phyloP scores from a whole-genome alignment of 2,888 invertebrate species.

The Eilema caniola region DNA sequence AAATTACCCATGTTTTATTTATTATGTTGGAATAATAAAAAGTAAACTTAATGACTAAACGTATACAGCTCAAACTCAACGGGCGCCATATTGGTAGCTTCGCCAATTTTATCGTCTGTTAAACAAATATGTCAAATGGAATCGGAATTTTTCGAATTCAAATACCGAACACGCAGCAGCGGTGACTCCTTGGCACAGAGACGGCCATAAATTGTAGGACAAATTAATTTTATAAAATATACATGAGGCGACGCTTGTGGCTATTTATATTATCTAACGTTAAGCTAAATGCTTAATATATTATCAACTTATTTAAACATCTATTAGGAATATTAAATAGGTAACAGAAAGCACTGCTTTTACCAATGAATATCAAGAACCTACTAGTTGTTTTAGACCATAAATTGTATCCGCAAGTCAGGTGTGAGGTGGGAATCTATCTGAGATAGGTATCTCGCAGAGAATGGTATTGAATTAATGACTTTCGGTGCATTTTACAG shows the following conservation, averaged over 20 bases:
- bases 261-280: background rate
- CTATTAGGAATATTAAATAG: background rate
- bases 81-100: constrained; percentile 56
- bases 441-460: no score
- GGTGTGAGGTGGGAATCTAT: no score
- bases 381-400: no score
- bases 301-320: background rate
- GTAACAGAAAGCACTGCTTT: constrained; percentile 4
- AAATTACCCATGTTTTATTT: no score
- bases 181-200: constrained; percentile 13
- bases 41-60: constrained; percentile 44
- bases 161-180: constrained; percentile 55
- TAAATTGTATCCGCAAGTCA: no score
- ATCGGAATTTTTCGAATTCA: constrained; percentile 51
- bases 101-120: constrained; percentile 57
- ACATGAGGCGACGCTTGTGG: background rate
- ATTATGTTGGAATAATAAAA: constrained; percentile 36
- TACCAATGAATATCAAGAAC: background rate
- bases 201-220: constrained; percentile 17
- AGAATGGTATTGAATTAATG: no score
- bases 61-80: constrained; percentile 33
- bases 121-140: constrained; percentile 54
- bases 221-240: constrained; percentile 19
- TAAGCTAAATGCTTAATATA: background rate
- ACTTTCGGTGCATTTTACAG: no score